Base-by-base conservation (phyloP, 2,797 vertebrate genomes). In the Cyclopterus lumpus region DNA sequence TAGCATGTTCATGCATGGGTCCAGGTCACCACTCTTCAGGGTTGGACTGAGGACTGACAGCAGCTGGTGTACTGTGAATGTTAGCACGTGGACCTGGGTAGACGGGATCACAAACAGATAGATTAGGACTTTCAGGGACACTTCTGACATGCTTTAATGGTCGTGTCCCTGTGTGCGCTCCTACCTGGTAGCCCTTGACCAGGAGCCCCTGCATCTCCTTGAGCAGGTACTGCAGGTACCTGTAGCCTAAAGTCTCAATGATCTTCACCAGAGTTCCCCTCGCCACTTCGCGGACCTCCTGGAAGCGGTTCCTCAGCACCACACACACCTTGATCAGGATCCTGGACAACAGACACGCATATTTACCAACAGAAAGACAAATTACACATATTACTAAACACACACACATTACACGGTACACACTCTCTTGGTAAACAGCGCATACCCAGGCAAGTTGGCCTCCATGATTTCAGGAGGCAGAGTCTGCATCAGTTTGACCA, bases 141-240 rank as follows among this genome's bases (percentile, higher is more conserved):
- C 20, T 1, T 18, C 3, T 14, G 42, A 65, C 11, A 1, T 12
- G 49, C 26, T 32, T 40, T 14, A 20, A 48, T 14, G 57, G 12
- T 30, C 46, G 57, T 6, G 7, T 68, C 6, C 8, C 0, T 26
- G 38, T 51, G 46, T 14, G 20, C 2, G 22, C 4, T 61, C 46
- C 84, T 92, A 99, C 98, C 97, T 99, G 98, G 85, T 99, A 99
- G 6, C 98, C 98, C 70, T 97, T 98, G 46, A 97, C 91, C 8
- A 99, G 95, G 0, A 96, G 85, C 0, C 93, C 91, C 69, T 96
- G 93, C 95, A 99, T 96, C 87, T 99, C 98, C 81, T 94, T 97
- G 67, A 99, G 94, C 71, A 99, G 79, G 68, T 97, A 99, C 10
- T 96, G 95, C 68, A 99, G 92, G 77, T 97, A 99, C 6, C 75